Evolutionary conservation across 2,888 invertebrate genomes (phyloP), one percentile per base, ranked within the genome.

Genomic region (Tubulanus polymorphus): DNA sequence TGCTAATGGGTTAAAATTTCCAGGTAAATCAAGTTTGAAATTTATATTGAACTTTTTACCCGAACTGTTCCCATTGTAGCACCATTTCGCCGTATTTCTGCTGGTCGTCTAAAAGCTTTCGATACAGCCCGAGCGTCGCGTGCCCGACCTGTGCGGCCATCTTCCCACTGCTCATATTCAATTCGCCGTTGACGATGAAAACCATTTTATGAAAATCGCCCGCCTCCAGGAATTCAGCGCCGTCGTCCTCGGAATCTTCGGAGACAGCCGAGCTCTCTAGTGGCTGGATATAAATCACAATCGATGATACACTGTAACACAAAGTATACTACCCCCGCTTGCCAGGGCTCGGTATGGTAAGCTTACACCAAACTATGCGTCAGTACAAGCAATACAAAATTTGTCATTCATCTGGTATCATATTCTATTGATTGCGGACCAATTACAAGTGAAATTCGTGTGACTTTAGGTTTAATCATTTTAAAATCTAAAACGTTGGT

Each of bases 141-240:
- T 86, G 86, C 0, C 83, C 85, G 29, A 71, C 63, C 35, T 35
- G 35, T 35, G 75, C 74, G 1, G 72, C 75, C 3, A 84, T 74
- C 73, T 86, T 86, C 1, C 86, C 86, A 28, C 81, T 74, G 1
- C 85, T 84, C 86, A 86, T 86, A 61, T 82, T 81, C 50, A 86
- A 73, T 27, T 81, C 81, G 45, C 77, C 74, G 72, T 86, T 86
- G 5, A 86, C 84, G 28, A 86, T 83, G 73, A 86, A 84, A 25
- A 84, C 84, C 86, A 86, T 86, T 78, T 86, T 86, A 72, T 81
- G 84, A 51, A 74, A 74, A 41, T 79, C 78, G 3, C 67, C 65
- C 8, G 63, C 64, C 12, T 68, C 68, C 1, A 69, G 62, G 51
- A 71, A 71, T 15, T 65, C 67, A 6, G 64, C 75, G 45, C 67